Base-by-base conservation (phyloP, 2,888 invertebrate genomes). In the Chouioia cunea region DNA sequence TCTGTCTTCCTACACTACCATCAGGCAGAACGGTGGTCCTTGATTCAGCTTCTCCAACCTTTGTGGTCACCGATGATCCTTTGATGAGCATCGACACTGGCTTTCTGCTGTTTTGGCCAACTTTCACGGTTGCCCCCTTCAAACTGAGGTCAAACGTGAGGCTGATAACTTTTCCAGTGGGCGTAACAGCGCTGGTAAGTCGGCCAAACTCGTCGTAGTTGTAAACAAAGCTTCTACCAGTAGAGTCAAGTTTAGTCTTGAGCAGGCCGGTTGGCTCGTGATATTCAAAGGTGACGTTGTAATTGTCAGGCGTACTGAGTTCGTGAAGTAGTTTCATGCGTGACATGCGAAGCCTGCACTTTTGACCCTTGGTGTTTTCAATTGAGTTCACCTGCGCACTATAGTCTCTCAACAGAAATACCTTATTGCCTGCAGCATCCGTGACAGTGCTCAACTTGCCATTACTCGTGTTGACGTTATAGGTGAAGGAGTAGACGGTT, bases 181-280 rank as follows among this genome's bases (percentile, higher is more conserved):
- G 97, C 6, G 96, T 96, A 0, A 97, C 94, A 0, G 97, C 96
- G 14, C 93, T 93, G 1, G 94, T 95, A 1, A 97, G 87, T 68
- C 97, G 90, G 1, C 98, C 98, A 81, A 97, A 97, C 82, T 95
- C 95, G 81, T 98, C 97, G 80, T 97, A 98, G 81, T 95, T 94
- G 84, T 97, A 98, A 20, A 96, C 94, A 82, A 95, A 95, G 77
- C 95, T 95, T 75, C 96, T 89, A 1, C 96, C 96, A 1, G 95
- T 95, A 73, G 95, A 94, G 80, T 97, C 97, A 15, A 95, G 88
- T 83, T 96, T 95, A 0, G 95, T 94, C 82, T 94, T 94, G 46
- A 98, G 87, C 50, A 98, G 87, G 0, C 97, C 97, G 0, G 95
- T 94, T 0, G 95, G 93, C 0, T 94, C 94, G 80, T 97, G 94